A percentile compares a stretch with the other conserved stretches of the same genome.
Evolutionary conservation across 2,113 vertebrate species (phyloP).

Genomic region (Mesitornis unicolor): DNA sequence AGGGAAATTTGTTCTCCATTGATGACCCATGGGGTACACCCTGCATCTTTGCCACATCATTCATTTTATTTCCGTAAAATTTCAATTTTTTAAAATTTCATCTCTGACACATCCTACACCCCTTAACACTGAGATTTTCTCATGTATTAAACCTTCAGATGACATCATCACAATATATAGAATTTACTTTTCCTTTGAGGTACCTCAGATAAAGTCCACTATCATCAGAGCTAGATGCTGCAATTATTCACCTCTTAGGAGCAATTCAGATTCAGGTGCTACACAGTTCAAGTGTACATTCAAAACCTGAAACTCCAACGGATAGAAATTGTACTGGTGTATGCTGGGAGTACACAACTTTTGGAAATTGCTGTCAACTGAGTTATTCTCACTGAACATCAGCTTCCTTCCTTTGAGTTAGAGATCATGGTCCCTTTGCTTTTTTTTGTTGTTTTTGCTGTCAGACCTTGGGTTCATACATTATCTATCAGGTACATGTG

Average conservation of each 20-base stretch:
- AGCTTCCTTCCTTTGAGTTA: background rate
- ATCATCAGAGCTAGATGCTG: background rate
- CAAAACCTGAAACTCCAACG: background rate
- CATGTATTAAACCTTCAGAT: background rate
- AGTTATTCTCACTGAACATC: background rate
- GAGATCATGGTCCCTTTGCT: background rate
- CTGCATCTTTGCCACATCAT: background rate
- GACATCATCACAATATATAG: background rate
- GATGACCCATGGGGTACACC: background rate
- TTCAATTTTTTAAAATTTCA: background rate
- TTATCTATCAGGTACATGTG: background rate
- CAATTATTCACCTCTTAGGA: background rate
- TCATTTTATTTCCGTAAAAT: background rate
- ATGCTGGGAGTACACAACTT: background rate
- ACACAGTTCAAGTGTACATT: background rate
- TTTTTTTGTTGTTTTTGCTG: background rate
- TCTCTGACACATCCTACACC: background rate
- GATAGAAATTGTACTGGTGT: background rate
- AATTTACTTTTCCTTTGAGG: background rate
- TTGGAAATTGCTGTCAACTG: background rate
- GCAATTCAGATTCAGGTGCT: background rate
- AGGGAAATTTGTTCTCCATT: background rate
- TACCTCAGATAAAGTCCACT: background rate
- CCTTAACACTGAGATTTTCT: background rate
- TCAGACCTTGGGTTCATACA: background rate